Percentiles rank a stretch among this genome's conserved stretches.
These are phyloP conservation scores for Aldrovandia affinis DNA, from an alignment of 2,797 vertebrate genomes.

Conservation along the genomic window DNA sequence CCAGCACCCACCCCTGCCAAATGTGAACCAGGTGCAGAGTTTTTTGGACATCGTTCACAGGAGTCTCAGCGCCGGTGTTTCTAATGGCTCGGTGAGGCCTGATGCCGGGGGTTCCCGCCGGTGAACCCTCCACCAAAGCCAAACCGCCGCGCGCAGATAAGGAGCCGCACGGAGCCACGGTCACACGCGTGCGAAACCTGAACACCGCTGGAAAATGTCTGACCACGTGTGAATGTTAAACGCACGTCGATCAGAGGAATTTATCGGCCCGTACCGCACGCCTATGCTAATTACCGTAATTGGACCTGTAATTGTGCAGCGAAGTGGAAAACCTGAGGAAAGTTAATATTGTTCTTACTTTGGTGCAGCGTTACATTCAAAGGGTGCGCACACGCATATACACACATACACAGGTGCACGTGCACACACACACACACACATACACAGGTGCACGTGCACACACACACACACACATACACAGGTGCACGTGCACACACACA, in stretches of 20 bases:
- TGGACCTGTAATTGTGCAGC: background rate
- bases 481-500: no score
- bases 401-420: no score
- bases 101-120: conserved; percentile 44
- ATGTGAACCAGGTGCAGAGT: conserved; percentile 71
- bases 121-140: background rate
- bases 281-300: background rate
- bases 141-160: background rate
- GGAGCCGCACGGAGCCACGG: background rate
- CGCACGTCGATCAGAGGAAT: background rate
- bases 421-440: no score
- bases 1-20: conserved; percentile 38
- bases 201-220: background rate
- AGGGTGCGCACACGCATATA: background rate
- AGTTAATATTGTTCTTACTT: background rate
- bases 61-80: conserved; percentile 57
- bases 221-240: conserved; percentile 1
- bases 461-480: background rate
- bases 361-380: background rate
- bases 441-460: background rate
- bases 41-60: conserved; percentile 72
- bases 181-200: background rate
- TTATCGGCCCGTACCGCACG: background rate
- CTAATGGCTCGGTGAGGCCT: conserved; percentile 61
- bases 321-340: background rate